Evolutionary conservation across 2,888 invertebrate genomes (phyloP), one percentile per base, ranked within the genome.

Genomic region (Polydrusus tereticollis): DNA sequence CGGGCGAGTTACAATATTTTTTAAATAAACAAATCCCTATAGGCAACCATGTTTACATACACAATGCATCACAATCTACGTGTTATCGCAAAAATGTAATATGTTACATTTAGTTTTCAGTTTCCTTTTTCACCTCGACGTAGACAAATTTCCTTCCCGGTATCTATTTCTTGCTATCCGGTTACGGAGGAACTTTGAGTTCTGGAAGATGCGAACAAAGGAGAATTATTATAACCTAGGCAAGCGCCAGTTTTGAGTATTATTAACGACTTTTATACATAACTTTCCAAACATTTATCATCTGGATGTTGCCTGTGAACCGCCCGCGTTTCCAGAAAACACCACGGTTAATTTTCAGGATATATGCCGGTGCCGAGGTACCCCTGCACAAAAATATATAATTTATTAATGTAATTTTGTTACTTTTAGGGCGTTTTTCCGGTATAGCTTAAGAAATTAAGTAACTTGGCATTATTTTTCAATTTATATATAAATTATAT

Each of bases 241-340:
- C 69, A 78, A 82, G 80, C 83, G 82, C 81, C 81, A 81, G 82
- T 84, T 84, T 83, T 84, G 84, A 85, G 84, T 80, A 84, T 84
- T 85, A 85, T 85, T 85, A 85, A 85, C 85, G 85, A 85, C 83
- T 85, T 85, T 84, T 84, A 84, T 83, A 85, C 85, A 82, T 83
- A 85, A 84, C 84, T 85, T 84, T 79, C 78, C 80, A 77, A 80
- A 80, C 85, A 85, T 85, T 84, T 82, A 85, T 85, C 85, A 85
- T 84, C 81, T 72, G 70, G 68, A 70, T 73, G 68, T 66, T 72
- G 69, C 69, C n/a, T n/a, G n/a, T 59, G 73, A 62, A 69, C 73
- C 70, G 62, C 70, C 47, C 70, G 73, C 70, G 73, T 67, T 73
- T 70, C 65, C 70, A 66, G 70, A 60, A 70, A 73, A 73, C 66